Conservation (phyloP, 92 coral and sea anemone genomes). For the Pocillopora meandrina region DNA sequence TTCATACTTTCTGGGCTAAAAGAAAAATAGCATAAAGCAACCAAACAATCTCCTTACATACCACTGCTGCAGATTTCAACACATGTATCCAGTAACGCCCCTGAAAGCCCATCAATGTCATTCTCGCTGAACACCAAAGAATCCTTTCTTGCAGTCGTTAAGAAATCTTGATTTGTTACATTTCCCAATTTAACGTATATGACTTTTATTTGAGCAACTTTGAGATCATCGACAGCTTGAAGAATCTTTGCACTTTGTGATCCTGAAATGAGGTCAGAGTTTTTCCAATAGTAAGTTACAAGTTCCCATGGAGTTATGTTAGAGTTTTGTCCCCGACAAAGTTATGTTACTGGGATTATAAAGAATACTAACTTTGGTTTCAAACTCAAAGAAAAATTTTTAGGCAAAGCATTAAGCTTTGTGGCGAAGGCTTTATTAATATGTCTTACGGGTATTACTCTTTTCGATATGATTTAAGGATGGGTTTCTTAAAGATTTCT, state of each 20-base stretch:
- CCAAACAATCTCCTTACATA: not conserved
- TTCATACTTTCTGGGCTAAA: not conserved
- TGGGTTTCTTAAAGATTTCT: too few relatives aligned
- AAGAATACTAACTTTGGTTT: too few relatives aligned
- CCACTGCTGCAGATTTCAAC: conserved; percentile 21
- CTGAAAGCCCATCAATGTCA: conserved; percentile 21
- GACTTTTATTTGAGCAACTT: conserved; percentile 32
- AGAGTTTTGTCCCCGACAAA: too few relatives aligned
- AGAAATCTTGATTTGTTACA: conserved; percentile 11
- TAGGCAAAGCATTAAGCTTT: too few relatives aligned
- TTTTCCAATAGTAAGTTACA: not conserved
- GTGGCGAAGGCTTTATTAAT: too few relatives aligned
- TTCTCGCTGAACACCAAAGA: conserved; percentile 14
- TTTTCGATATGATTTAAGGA: too few relatives aligned
- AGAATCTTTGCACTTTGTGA: conserved; percentile 27
- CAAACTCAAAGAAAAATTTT: too few relatives aligned
- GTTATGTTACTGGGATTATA: too few relatives aligned
- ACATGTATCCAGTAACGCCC: conserved; percentile 3
- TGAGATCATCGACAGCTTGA: conserved; percentile 38
- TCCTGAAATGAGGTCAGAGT: conserved; percentile 28
- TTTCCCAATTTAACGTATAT: conserved; percentile 49
- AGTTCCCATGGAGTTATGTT: too few relatives aligned
- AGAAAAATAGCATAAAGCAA: not conserved
- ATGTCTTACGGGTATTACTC: too few relatives aligned
- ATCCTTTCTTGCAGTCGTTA: not conserved